These are phyloP conservation scores for Hypena proboscidalis DNA, from an alignment of 2,888 invertebrate genomes.

Conservation along the genomic window DNA sequence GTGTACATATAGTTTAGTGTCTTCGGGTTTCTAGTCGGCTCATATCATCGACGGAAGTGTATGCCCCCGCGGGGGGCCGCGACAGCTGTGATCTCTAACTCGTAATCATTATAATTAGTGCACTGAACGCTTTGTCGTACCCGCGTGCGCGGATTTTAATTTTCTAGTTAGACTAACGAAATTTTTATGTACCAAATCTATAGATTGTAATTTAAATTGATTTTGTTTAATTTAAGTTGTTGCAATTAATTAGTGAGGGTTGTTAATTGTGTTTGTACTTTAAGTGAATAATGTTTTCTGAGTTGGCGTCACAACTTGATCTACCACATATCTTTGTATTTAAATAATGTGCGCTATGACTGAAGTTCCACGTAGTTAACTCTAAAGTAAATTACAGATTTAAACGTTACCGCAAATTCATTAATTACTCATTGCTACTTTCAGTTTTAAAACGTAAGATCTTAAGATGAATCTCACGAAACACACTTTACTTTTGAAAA, in stretches of 20 bases:
- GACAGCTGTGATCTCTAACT: constrained; percentile 83
- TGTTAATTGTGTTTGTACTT: constrained; percentile 82
- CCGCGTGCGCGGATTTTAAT: constrained; percentile 64
- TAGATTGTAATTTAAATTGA: constrained; percentile 78
- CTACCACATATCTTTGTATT: constrained; percentile 71
- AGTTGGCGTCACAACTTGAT: constrained; percentile 37
- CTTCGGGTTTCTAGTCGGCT: constrained; percentile 76
- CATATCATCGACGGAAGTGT: constrained; percentile 79
- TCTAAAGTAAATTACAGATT: constrained; percentile 37
- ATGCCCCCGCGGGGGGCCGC: constrained; percentile 68
- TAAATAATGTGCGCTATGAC: constrained; percentile 54
- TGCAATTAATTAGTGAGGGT: constrained; percentile 75
- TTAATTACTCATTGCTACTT: constrained; percentile 51
- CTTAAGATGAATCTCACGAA: constrained; percentile 59
- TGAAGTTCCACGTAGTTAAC: constrained; percentile 52
- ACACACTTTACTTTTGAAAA: constrained; percentile 58
- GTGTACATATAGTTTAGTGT: constrained; percentile 78
- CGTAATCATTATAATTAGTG: constrained; percentile 79
- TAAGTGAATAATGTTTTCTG: constrained; percentile 56
- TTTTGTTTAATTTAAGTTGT: constrained; percentile 72
- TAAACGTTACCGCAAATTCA: constrained; percentile 59
- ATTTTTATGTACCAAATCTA: constrained; percentile 83
- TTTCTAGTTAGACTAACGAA: constrained; percentile 82
- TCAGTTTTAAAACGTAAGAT: constrained; percentile 57
- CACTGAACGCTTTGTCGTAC: constrained; percentile 69